Evolutionary conservation across 2,113 vertebrate species (phyloP), one percentile per base, ranked within the genome.

Genomic region (Bolborhynchus lineola): DNA sequence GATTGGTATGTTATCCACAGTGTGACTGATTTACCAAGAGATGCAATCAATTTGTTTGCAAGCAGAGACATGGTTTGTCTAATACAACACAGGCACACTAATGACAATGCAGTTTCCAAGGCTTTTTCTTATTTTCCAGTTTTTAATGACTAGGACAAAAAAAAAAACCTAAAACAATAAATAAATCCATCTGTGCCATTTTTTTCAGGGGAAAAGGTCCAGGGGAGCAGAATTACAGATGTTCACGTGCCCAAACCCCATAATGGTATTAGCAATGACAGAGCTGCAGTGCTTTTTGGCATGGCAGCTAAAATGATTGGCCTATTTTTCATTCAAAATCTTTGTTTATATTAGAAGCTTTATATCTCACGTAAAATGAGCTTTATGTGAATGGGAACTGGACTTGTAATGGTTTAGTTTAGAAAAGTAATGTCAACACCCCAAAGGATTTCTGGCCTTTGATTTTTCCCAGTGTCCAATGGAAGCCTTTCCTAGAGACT

Each of bases 361-460:
- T 96, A 47, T 88, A 88, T 93, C 81, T 75, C 81, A 88, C 68
- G 94, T 96, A 92, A 93, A 94, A 88, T 86, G 71, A 78, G 52
- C 50, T 96, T 94, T 92, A 94, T 92, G 41, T 72, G 85, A 92
- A 88, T 7, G 33, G 47, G 80, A 95, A 62, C 59, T 87, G 9
- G 37, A 11, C 77, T 95, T 82, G 62, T 59, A 90, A 90, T 92
- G 81, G 80, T 86, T 93, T 92, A 62, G 57, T 88, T 97, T 84
- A 76, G 80, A 78, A 92, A 92, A 96, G 62, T 88, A 88, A 79
- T 82, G 80, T 82, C 81, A 90, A 92, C 68, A 83, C 72, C 72
- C 72, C 64, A 28, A 86, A 93, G 65, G 76, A 84, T 93, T 95
- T 84, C 80, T 92, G 79, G 39, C 35, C 83, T 93, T 96, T 88